phyloP scores from a whole-genome alignment of 2,888 invertebrate species.

The Acleris cristana region DNA sequence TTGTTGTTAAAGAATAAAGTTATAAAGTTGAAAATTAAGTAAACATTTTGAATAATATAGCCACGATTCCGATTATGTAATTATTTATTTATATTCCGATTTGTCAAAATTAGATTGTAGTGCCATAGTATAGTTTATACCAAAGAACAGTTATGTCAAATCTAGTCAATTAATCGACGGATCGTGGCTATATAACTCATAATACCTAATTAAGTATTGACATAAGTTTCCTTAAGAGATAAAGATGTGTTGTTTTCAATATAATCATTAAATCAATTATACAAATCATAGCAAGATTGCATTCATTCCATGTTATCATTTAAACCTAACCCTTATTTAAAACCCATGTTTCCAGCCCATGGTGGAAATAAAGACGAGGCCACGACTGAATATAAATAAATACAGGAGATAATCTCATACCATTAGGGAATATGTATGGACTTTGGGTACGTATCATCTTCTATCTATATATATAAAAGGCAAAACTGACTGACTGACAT shows the following conservation, averaged over 20 bases:
- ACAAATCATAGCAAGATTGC: slow-evolving; percentile 69
- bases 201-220: slow-evolving; percentile 34
- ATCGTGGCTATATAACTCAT: slow-evolving; percentile 45
- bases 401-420: not conserved
- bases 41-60: slow-evolving; percentile 48
- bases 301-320: slow-evolving; percentile 63
- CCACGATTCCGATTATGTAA: slow-evolving; percentile 46
- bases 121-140: slow-evolving; percentile 14
- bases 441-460: too few species aligned
- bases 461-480: too few species aligned
- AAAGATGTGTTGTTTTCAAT: slow-evolving; percentile 62
- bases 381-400: too few species aligned
- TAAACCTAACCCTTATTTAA: slow-evolving; percentile 21
- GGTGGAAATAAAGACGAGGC: not conserved
- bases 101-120: slow-evolving; percentile 13
- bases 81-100: slow-evolving; percentile 11
- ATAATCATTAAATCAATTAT: slow-evolving; percentile 66
- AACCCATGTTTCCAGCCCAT: not conserved
- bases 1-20: slow-evolving; percentile 61
- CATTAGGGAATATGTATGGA: too few species aligned
- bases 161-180: slow-evolving; percentile 35
- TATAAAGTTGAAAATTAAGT: slow-evolving; percentile 50
- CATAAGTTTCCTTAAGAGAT: slow-evolving; percentile 59
- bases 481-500: too few species aligned
- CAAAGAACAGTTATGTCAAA: slow-evolving; percentile 7